Evolutionary conservation across 1,140 invertebrate genomes (phyloP).

Genomic region (Zaprionus taronus): DNA sequence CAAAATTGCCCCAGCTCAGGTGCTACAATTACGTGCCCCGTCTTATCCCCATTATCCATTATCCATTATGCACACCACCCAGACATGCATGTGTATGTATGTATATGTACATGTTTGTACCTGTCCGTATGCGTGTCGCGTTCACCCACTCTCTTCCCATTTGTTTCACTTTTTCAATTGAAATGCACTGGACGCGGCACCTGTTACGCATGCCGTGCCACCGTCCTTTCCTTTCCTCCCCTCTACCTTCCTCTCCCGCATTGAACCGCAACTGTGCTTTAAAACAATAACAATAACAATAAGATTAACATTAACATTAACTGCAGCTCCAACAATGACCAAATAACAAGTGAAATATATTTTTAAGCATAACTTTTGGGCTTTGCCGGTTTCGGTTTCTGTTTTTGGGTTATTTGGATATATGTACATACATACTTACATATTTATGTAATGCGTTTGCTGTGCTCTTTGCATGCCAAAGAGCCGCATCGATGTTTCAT

Average conservation of each 20-base stretch:
- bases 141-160: conserved; percentile 19
- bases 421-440: background rate
- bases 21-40: conserved; percentile 43
- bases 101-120: conserved; percentile 5
- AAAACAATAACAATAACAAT: conserved; percentile 35
- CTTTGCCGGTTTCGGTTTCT: conserved; percentile 14
- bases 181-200: conserved; percentile 42
- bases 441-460: conserved; percentile 42
- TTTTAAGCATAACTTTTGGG: conserved; percentile 45
- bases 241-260: background rate
- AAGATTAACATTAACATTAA: conserved; percentile 30
- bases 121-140: background rate
- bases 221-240: too few relatives aligned
- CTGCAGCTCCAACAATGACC: conserved; percentile 27
- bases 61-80: conserved; percentile 17
- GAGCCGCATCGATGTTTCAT: conserved; percentile 37
- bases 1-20: conserved; percentile 2
- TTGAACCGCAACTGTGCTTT: conserved; percentile 23
- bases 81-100: conserved; percentile 29
- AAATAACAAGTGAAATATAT: conserved; percentile 47
- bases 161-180: conserved; percentile 52
- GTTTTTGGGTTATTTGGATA: conserved; percentile 11
- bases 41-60: conserved; percentile 19
- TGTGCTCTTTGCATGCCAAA: conserved; percentile 50
- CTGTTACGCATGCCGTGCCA: conserved; percentile 41